Conservation (phyloP, 2,797 vertebrate species). For the Florisuga fusca region DNA sequence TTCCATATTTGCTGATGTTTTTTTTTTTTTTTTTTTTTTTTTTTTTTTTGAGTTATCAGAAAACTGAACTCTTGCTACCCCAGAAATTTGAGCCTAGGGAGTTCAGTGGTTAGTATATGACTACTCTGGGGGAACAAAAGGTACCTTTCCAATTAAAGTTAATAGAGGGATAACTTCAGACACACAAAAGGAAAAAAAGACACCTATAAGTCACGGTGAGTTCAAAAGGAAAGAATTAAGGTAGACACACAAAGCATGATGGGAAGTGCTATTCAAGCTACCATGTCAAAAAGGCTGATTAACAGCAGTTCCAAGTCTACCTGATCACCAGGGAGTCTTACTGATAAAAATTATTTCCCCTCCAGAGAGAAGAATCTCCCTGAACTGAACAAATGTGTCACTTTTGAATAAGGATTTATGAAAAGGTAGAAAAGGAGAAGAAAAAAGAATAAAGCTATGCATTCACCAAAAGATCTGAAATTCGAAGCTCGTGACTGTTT, state of each 20-base stretch:
- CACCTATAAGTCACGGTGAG: constrained; percentile 82
- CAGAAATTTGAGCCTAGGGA: constrained; percentile 79
- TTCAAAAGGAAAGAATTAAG: constrained; percentile 85
- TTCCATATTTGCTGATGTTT: neutral
- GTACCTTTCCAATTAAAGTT: constrained; percentile 85
- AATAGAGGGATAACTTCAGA: constrained; percentile 85
- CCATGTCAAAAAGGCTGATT: constrained; percentile 84
- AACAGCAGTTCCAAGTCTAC: constrained; percentile 82
- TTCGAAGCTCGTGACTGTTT: constrained; percentile 72
- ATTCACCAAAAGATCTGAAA: constrained; percentile 72
- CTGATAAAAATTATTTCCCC: constrained; percentile 84
- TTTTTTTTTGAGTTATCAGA: constrained; percentile 60
- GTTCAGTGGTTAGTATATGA: constrained; percentile 80
- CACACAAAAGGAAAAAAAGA: constrained; percentile 83
- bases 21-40: constrained; percentile 45
- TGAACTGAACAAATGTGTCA: constrained; percentile 82
- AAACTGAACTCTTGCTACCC: constrained; percentile 78
- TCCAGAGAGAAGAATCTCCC: constrained; percentile 82
- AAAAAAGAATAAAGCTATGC: constrained; percentile 74
- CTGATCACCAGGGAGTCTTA: constrained; percentile 86
- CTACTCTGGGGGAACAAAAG: constrained; percentile 81
- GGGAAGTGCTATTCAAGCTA: constrained; percentile 85
- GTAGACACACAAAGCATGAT: constrained; percentile 82
- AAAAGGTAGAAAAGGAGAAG: constrained; percentile 71
- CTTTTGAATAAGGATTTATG: constrained; percentile 81